A percentile compares a stretch with the other conserved stretches of the same genome.
phyloP scores from a whole-genome alignment of 2,113 vertebrate genomes.

The Opisthocomus hoazin region DNA sequence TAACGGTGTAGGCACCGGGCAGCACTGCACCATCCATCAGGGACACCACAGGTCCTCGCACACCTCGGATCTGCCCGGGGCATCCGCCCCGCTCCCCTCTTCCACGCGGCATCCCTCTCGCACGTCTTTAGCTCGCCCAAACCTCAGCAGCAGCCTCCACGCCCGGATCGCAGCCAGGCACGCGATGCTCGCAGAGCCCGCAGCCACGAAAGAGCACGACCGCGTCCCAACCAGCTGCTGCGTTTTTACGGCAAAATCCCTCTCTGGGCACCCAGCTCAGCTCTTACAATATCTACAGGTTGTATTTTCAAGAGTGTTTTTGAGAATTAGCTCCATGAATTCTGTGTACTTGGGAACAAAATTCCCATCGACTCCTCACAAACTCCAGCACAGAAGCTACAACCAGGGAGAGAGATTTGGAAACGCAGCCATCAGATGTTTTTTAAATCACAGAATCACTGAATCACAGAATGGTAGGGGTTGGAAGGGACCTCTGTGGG shows the following conservation, averaged over 20 bases:
- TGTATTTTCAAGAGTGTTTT: neutral
- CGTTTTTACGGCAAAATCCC: neutral
- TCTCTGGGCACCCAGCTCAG: neutral
- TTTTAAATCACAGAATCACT: too few relatives aligned
- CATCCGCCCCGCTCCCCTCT: neutral
- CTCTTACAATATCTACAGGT: neutral
- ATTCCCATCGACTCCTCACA: neutral
- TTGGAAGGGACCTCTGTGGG: too few relatives aligned
- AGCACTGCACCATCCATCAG: neutral
- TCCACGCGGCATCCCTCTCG: neutral
- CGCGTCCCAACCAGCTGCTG: neutral
- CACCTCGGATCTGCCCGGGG: neutral
- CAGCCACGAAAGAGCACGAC: fast-evolving
- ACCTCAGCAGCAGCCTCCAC: neutral
- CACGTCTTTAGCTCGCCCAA: neutral
- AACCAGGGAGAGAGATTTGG: neutral
- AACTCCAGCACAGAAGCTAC: neutral
- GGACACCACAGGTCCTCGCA: neutral
- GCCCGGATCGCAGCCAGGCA: fast-evolving
- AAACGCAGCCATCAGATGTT: neutral
- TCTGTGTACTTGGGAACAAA: neutral
- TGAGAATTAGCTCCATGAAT: neutral
- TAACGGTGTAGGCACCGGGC: fast-evolving
- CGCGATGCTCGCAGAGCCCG: neutral
- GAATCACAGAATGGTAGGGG: too few relatives aligned